phyloP scores from a whole-genome alignment of 2,888 invertebrate species.

The Caenorhabditis japonica region DNA sequence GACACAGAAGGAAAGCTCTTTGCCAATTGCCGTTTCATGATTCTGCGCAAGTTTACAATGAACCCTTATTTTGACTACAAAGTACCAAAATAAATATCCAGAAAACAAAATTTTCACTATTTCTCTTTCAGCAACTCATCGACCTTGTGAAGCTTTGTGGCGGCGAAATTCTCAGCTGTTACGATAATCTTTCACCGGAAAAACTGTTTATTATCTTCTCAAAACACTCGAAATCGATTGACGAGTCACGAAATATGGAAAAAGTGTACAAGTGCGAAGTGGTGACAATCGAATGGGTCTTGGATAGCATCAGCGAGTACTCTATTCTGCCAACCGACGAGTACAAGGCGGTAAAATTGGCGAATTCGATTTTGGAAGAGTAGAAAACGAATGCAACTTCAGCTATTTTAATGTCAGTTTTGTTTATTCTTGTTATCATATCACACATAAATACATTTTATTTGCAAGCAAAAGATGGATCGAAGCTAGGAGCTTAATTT shows the following conservation, averaged over 20 bases:
- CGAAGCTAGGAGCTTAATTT: too few species aligned
- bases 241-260: conserved; percentile 23
- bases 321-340: conserved; percentile 15
- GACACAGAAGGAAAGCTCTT: conserved; percentile 26
- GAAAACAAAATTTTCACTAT: background rate
- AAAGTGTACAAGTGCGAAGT: conserved; percentile 30
- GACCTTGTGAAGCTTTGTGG: conserved; percentile 46
- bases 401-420: too few species aligned
- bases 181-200: conserved; percentile 22
- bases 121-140: conserved; percentile 43
- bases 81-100: background rate
- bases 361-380: too few species aligned
- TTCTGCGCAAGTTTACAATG: conserved; percentile 31
- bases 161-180: conserved; percentile 34
- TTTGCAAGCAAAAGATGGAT: too few species aligned
- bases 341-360: conserved; percentile 32
- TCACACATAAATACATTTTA: too few species aligned
- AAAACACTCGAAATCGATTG: conserved; percentile 34
- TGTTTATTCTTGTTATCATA: too few species aligned
- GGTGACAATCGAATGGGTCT: conserved; percentile 42
- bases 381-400: too few species aligned
- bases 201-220: conserved; percentile 50
- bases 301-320: conserved; percentile 51
- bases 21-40: conserved; percentile 35
- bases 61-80: conserved; percentile 40